Evolutionary conservation across 2,113 vertebrate genomes (phyloP).

Genomic region (Crotalus viridis): DNA sequence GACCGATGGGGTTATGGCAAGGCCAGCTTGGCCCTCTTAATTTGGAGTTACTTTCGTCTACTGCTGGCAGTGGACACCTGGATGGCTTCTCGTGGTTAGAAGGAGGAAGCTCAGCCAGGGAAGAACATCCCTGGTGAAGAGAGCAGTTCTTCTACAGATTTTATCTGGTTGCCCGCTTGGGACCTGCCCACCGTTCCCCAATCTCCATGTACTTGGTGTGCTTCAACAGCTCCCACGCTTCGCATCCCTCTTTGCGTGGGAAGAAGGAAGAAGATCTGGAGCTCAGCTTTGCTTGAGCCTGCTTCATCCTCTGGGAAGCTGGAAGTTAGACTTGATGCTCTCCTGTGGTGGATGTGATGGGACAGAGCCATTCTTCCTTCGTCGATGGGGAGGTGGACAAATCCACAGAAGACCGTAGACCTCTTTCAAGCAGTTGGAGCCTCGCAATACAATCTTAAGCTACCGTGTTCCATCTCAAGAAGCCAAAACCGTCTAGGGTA

Average conservation of each 20-base stretch:
- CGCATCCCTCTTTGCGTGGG: not conserved
- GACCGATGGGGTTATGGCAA: constrained; percentile 33
- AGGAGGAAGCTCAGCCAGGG: constrained; percentile 13
- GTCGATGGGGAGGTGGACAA: not conserved
- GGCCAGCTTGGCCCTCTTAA: constrained; percentile 18
- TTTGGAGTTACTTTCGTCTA: constrained; percentile 51
- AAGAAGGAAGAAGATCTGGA: not conserved
- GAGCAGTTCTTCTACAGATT: constrained; percentile 36
- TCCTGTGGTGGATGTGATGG: not conserved
- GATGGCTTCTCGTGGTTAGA: constrained; percentile 31
- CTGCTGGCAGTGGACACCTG: constrained; percentile 64
- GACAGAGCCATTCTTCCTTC: not conserved
- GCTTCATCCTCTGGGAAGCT: not conserved
- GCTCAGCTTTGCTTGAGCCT: not conserved
- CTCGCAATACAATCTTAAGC: rapidly evolving
- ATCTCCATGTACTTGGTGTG: constrained; percentile 29
- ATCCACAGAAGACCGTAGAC: not conserved
- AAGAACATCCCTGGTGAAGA: not conserved
- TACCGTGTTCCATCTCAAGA: not conserved
- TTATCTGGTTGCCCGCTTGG: constrained; percentile 46
- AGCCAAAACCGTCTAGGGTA: constrained; percentile 27
- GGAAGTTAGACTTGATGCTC: not conserved
- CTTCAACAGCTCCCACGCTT: not conserved
- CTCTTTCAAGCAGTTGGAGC: not conserved
- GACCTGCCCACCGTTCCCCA: constrained; percentile 39